Evolutionary conservation across 2,797 vertebrate genomes (phyloP), one percentile per base, ranked within the genome.

Genomic region (Ptychobarbus kaznakovi): DNA sequence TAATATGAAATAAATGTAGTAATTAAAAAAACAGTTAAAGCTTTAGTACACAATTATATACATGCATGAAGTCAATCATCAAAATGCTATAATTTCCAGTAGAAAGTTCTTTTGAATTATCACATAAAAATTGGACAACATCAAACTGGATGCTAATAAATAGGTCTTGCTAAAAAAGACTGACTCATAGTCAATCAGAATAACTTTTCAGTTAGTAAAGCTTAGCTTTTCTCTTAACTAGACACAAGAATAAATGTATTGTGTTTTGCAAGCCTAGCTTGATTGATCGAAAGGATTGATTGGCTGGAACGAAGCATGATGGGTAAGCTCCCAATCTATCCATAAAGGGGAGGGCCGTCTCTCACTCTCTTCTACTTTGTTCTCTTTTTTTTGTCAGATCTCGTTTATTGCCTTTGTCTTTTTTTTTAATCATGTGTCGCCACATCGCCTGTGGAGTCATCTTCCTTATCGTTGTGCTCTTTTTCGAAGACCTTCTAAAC

Each of bases 401-500:
- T 42, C 40, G 8, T 1, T 40, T 40, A 40, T 40, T 40, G 1
- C 22, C 11, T 84, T 84, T 18, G 58, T 66, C 40, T 88, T 73
- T 87, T 85, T 58, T 63, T 63, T 40, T 20, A 69, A 87, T 79
- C 89, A 95, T 95, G 95, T 96, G 95, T 90, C 94, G 94, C 9
- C 94, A 95, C 87, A 93, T 96, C 0, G 94, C 95, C 0, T 95
- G 95, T 11, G 93, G 95, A 3, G 88, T 95, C 82, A 88, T 96
- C 78, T 92, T 95, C 79, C 88, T 96, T 0, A 56, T 96, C 83
- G 94, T 95, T 49, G 70, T 94, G 1, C 79, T 95, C 44, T 93
- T 95, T 85, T 95, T 94, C 13, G 93, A 95, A 8, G 94, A 95
- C 89, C 89, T 95, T 22, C 82, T 95, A 7, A 95, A 94, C 63